Base-by-base conservation (phyloP, 2,113 vertebrate species). In the Forbesichthys agassizii region DNA sequence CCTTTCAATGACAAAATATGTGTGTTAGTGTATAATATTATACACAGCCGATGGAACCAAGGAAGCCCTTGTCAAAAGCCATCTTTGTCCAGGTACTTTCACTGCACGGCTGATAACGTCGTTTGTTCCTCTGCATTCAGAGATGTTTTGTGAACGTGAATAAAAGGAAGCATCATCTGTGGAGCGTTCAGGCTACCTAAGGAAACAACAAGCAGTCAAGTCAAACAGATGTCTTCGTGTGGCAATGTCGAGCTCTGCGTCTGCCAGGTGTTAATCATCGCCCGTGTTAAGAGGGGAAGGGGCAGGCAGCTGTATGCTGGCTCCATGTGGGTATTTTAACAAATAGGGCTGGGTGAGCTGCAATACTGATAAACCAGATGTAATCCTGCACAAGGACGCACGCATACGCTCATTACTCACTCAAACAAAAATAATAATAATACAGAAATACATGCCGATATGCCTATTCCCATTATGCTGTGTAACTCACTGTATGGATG, bases 251-350 rank as follows among this genome's bases (percentile, higher is more conserved):
- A 67, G 71, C 73, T 75, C 61, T 12, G 10, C 76, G 66, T 81
- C 80, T 87, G 83, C 82, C 83, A 88, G 82, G 78, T 86, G 83
- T 84, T 89, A 86, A 89, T 88, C 84, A 85, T 74, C 65, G 16
- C 10, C 20, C 42, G 73, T 68, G 67, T 74, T 76, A 75, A 79
- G 56, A 68, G 69, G 33, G 74, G 71, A 66, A 64, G 72, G 66
- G 48, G 3, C 66, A 84, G 78, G 74, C 65, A 9, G 58, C 52
- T 13, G 2, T 74, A 79, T 81, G 77, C 73, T 83, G 82, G 75
- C 7, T 63, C 64, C 47, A 68, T 64, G 86, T 81, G 83, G 78
- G 73, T 64, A 68, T 68, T 64, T 52, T 58, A 57, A 73, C 59
- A 64, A 85, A 69, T 71, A 60, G 12, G 59, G 46, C 68, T 67